phyloP scores from a whole-genome alignment of 2,113 vertebrate genomes.

The Hemibagrus wyckioides region DNA sequence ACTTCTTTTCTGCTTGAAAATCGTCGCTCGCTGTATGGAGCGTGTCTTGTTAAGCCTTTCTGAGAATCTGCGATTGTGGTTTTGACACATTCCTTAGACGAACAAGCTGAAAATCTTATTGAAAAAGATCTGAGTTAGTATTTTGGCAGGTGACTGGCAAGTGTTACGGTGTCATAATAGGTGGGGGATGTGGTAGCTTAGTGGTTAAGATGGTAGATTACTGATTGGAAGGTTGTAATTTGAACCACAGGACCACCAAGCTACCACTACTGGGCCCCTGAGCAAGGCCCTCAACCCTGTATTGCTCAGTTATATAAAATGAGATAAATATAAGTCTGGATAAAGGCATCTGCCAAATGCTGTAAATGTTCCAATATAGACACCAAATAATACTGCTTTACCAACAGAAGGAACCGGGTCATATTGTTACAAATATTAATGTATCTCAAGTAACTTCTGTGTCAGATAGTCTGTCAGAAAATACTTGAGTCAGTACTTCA shows the following conservation, averaged over 20 bases:
- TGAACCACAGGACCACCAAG: too few species aligned
- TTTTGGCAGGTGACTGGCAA: not conserved
- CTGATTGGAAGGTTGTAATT: too few species aligned
- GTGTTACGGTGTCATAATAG: not conserved
- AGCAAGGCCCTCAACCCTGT: too few species aligned
- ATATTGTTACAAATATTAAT: too few species aligned
- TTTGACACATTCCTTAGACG: not conserved
- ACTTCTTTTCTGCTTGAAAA: not conserved
- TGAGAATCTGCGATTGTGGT: not conserved
- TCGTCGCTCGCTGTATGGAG: not conserved
- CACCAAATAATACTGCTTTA: not conserved
- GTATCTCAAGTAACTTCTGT: not conserved
- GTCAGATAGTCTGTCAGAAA: not conserved
- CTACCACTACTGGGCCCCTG: too few species aligned
- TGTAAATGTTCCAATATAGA: not conserved
- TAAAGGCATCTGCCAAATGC: too few species aligned
- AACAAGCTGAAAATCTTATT: not conserved
- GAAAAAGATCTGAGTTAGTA: not conserved
- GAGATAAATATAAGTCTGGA: too few species aligned
- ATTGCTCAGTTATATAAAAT: too few species aligned
- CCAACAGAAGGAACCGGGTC: not conserved
- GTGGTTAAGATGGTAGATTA: too few species aligned
- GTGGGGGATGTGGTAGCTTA: too few species aligned
- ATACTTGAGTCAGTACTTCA: not conserved
- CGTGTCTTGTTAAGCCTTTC: not conserved